Conservation (phyloP, 2,113 vertebrate species). For the Spilogale gracilis region DNA sequence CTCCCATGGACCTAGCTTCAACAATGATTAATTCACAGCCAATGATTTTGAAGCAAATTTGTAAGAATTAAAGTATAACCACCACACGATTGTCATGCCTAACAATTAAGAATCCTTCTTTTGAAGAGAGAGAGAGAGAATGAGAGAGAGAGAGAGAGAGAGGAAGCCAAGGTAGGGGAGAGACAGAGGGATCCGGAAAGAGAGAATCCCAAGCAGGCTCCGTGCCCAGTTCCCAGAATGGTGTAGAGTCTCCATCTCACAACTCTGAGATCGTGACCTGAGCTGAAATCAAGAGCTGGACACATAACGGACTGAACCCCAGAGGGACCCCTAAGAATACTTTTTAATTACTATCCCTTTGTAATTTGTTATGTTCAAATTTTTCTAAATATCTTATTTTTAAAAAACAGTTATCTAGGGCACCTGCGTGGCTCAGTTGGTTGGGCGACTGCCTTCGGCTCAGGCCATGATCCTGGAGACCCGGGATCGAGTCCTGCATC, state of each 20-base stretch:
- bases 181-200: neutral
- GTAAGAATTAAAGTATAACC: neutral
- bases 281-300: neutral
- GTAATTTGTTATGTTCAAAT: neutral
- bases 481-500: too few relatives aligned
- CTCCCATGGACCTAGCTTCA: neutral
- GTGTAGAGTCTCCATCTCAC: neutral
- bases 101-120: neutral
- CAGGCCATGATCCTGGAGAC: too few relatives aligned
- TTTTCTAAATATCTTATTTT: neutral
- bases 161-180: neutral
- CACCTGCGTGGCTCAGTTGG: too few relatives aligned
- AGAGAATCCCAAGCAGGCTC: neutral
- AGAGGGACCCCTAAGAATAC: neutral
- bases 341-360: neutral
- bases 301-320: neutral
- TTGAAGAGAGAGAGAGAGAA: neutral
- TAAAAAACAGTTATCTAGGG: neutral
- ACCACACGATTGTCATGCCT: neutral
- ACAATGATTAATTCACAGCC: neutral
- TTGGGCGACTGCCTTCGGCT: too few relatives aligned
- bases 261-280: neutral
- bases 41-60: neutral
- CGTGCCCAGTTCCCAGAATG: rapidly evolving
- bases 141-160: neutral